Percentiles rank a stretch among this genome's conserved stretches.
Conservation (phyloP, 2,797 vertebrate species). For the Sandelia bainsii region DNA sequence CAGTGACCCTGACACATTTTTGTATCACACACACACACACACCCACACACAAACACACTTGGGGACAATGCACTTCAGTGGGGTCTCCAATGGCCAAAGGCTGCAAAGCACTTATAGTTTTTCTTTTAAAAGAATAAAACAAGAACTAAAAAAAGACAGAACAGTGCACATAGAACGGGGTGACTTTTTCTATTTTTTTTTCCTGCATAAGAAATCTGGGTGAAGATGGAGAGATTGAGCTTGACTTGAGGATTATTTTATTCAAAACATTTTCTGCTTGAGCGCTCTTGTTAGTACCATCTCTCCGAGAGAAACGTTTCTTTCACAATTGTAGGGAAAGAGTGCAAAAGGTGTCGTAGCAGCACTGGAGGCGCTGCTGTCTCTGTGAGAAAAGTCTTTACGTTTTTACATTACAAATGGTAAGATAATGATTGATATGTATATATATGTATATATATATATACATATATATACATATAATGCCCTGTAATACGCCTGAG, state of each 20-base stretch:
- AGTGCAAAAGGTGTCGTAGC: slow-evolving; percentile 74
- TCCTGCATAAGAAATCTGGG: slow-evolving; percentile 68
- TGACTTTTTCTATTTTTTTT: slow-evolving; percentile 78
- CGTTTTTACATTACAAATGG: slow-evolving; percentile 37
- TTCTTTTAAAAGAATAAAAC: slow-evolving; percentile 31
- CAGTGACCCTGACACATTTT: slow-evolving; percentile 88
- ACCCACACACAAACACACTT: slow-evolving; percentile 49
- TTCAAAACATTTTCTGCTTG: slow-evolving; percentile 47
- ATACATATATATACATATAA: slow-evolving; percentile 61
- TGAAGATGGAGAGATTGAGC: slow-evolving; percentile 89
- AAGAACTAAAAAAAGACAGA: slow-evolving; percentile 70
- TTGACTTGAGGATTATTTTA: slow-evolving; percentile 88
- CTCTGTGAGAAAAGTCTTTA: slow-evolving; percentile 29
- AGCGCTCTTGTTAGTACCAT: slow-evolving; percentile 25
- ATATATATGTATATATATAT: not conserved
- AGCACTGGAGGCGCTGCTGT: slow-evolving; percentile 36
- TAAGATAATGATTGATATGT: slow-evolving; percentile 67
- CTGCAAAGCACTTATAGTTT: slow-evolving; percentile 92
- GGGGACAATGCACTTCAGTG: slow-evolving; percentile 90
- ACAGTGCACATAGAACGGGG: slow-evolving; percentile 91
- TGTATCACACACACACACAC: slow-evolving; percentile 23
- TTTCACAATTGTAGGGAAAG: slow-evolving; percentile 76
- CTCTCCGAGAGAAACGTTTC: slow-evolving; percentile 45
- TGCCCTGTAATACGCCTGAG: slow-evolving; percentile 83
- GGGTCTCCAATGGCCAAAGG: slow-evolving; percentile 88